Evolutionary conservation across 2,888 invertebrate genomes (phyloP).

Genomic region (Epinotia ramella): DNA sequence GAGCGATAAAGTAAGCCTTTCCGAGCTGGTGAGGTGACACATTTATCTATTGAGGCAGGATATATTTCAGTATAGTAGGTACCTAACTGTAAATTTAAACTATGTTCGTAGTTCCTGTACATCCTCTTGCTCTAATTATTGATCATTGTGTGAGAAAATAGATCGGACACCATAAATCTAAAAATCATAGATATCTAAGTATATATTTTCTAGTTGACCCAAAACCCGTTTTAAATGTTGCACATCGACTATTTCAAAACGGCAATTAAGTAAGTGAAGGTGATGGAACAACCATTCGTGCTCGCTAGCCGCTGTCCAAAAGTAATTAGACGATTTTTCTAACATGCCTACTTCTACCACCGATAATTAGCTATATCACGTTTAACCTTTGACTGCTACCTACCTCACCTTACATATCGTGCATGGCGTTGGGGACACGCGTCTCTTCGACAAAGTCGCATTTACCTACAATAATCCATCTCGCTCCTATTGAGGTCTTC

Average conservation of each 20-base stretch:
- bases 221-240: constrained; percentile 37
- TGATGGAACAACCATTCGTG: constrained; percentile 41
- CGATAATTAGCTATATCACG: constrained; percentile 66
- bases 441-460: background rate
- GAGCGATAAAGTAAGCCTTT: too few species aligned
- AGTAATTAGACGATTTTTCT: constrained; percentile 53
- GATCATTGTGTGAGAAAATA: too few species aligned
- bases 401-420: background rate
- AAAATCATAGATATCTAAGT: background rate
- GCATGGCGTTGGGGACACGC: background rate
- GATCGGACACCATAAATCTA: background rate
- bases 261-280: constrained; percentile 44
- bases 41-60: too few species aligned
- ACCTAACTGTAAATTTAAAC: too few species aligned
- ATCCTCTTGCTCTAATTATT: too few species aligned
- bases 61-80: too few species aligned
- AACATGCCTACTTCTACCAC: constrained; percentile 49
- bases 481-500: too few species aligned
- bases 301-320: constrained; percentile 13
- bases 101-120: too few species aligned
- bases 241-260: constrained; percentile 41
- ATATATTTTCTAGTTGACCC: constrained; percentile 22
- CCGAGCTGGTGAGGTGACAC: too few species aligned
- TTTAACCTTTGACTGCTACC: constrained; percentile 63
- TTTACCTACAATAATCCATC: too few species aligned